Evolutionary conservation across 2,888 invertebrate species (phyloP), one percentile per base, ranked within the genome.

Genomic region (Pyrrhosoma nymphula): DNA sequence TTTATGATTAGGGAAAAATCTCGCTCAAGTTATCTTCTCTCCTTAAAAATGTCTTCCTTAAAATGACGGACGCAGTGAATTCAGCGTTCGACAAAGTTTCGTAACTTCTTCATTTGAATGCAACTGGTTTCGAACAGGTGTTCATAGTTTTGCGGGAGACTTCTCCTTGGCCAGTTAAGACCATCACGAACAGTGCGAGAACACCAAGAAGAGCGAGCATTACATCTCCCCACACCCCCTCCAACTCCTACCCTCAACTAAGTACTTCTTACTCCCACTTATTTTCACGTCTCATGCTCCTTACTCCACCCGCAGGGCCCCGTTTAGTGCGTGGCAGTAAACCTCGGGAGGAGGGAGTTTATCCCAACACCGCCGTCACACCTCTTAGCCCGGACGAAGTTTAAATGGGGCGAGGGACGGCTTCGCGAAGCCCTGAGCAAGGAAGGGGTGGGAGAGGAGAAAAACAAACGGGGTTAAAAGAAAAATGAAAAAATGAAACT

Each of bases 261-360:
- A 20, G 60, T 60, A 60, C 16, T 60, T 3, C 60, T 20, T 20
- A 60, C 60, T 60, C 60, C 16, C 16, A 14, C 60, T 60, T 60
- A 60, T 60, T 20, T 60, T 60, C 12, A 20, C 16, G 26, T 35
- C 82, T 16, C 35, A 0, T 82, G 35, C 82, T 82, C 47, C 82
- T 3, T 30, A 16, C 0, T 35, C 35, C 69, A 39, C 20, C 93
- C 16, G 55, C 26, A 18, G 60, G 26, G 60, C 26, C 63, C 63
- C 91, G 39, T 93, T 93, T 93, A 75, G 75, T 93, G 56, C 69
- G 47, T 93, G 69, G 93, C 91, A 91, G 23, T 60, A 39, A 93
- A 93, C 93, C 93, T 75, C n/a, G 3, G 88, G 82, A 47, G 8
- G 47, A 47, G 47, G 47, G 56, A 56, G n/a, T n/a, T 63, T 60